phyloP scores from a whole-genome alignment of 2,113 vertebrate genomes.

The Triplophysa dalaica region DNA sequence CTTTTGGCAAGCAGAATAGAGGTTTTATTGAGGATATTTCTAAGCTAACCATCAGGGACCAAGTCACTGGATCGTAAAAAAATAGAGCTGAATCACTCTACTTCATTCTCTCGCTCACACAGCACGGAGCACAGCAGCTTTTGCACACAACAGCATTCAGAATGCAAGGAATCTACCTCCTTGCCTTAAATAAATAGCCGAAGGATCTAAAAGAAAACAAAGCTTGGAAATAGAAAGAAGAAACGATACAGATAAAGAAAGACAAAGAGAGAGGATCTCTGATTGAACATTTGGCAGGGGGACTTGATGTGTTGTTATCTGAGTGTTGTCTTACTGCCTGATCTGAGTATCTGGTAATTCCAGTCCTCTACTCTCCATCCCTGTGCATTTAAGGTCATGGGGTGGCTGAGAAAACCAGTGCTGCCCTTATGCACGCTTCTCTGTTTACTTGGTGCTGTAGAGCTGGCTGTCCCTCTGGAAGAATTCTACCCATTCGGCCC shows the following conservation, averaged over 20 bases:
- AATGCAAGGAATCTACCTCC: conserved; percentile 76
- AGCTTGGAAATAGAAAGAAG: conserved; percentile 45
- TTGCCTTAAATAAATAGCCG: conserved; percentile 65
- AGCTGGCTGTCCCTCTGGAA: conserved; percentile 78
- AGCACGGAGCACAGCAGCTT: conserved; percentile 62
- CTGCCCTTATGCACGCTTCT: conserved; percentile 68
- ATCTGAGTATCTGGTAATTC: neutral
- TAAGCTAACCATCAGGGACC: conserved; percentile 81
- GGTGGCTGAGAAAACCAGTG: conserved; percentile 68
- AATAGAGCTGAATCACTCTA: conserved; percentile 68
- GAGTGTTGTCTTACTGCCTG: conserved; percentile 56
- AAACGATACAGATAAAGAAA: neutral
- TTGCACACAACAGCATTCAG: conserved; percentile 68
- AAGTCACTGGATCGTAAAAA: conserved; percentile 76
- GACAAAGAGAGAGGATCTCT: conserved; percentile 49
- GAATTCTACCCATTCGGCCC: conserved; percentile 92
- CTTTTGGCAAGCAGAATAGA: conserved; percentile 84
- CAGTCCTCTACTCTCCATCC: conserved; percentile 52
- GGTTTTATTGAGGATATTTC: conserved; percentile 85
- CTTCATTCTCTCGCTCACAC: conserved; percentile 59
- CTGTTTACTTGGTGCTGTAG: conserved; percentile 61
- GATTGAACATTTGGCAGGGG: conserved; percentile 7
- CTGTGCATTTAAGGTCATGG: conserved; percentile 69
- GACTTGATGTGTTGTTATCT: conserved; percentile 19
- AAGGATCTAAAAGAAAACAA: conserved; percentile 46